These are phyloP conservation scores for Dendropsophus ebraccatus DNA, from an alignment of 2,113 vertebrate genomes.

Conservation along the genomic window DNA sequence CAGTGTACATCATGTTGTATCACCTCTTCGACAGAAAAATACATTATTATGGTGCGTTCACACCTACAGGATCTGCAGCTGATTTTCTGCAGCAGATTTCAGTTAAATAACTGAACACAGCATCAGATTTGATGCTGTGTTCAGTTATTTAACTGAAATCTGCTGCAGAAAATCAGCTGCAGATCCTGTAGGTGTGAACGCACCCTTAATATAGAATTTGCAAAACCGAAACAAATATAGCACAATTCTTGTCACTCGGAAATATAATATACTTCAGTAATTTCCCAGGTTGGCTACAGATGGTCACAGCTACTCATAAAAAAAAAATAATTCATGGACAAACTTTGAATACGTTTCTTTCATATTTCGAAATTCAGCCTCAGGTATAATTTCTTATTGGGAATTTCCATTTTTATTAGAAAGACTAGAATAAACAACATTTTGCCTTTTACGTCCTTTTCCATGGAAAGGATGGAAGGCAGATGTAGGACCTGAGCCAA, in stretches of 20 bases:
- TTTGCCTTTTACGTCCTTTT: neutral
- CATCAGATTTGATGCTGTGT: too few relatives aligned
- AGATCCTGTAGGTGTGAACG: too few relatives aligned
- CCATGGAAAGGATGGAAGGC: constrained; percentile 10
- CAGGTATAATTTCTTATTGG: neutral
- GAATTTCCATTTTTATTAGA: constrained; percentile 24
- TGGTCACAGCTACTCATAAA: neutral
- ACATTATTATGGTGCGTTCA: too few relatives aligned
- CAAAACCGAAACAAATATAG: neutral
- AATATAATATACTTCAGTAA: neutral
- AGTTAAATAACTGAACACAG: too few relatives aligned
- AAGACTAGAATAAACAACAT: neutral
- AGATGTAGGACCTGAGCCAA: neutral
- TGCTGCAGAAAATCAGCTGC: too few relatives aligned
- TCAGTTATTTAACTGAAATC: too few relatives aligned
- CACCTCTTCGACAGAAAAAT: neutral
- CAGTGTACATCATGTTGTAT: neutral
- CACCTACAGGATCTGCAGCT: too few relatives aligned
- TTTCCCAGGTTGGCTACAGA: neutral
- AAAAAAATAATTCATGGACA: neutral
- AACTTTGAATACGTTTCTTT: neutral
- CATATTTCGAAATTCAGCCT: constrained; percentile 11
- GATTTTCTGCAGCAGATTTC: too few relatives aligned
- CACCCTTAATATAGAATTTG: too few relatives aligned
- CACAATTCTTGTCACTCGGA: neutral